Percentiles rank a stretch among this genome's conserved stretches.
Conservation (phyloP, 2,888 invertebrate genomes). For the Lamproptera curius region DNA sequence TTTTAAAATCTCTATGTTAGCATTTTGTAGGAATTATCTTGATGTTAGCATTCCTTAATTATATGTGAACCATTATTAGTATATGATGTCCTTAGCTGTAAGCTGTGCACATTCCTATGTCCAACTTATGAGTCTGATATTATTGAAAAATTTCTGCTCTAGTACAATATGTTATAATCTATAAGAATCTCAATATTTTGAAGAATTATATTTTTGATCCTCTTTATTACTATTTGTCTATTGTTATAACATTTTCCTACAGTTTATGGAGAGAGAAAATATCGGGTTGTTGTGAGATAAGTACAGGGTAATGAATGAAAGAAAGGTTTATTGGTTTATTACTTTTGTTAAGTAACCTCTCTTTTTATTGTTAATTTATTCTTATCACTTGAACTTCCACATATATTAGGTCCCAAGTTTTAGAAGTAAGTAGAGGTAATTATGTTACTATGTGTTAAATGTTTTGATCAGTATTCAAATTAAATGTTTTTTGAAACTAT, state of each 20-base stretch:
- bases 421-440: conserved; percentile 41
- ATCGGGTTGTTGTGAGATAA: conserved; percentile 57
- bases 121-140: conserved; percentile 68
- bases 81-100: conserved; percentile 61
- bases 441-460: conserved; percentile 63
- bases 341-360: conserved; percentile 38
- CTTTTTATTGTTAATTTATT: conserved; percentile 28
- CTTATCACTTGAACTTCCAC: conserved; percentile 26
- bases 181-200: conserved; percentile 71
- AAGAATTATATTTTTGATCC: conserved; percentile 74
- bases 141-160: conserved; percentile 65
- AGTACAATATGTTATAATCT: conserved; percentile 58
- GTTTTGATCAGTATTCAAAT: conserved; percentile 62
- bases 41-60: conserved; percentile 49
- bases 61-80: conserved; percentile 44
- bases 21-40: conserved; percentile 45
- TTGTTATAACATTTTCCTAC: conserved; percentile 63
- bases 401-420: conserved; percentile 51
- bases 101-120: conserved; percentile 72
- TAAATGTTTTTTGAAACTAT: conserved; percentile 55
- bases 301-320: conserved; percentile 68
- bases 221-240: conserved; percentile 57
- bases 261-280: conserved; percentile 42
- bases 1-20: conserved; percentile 46
- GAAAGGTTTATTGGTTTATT: conserved; percentile 31